Base-by-base conservation (phyloP, 2,113 vertebrate genomes). In the Girardinichthys multiradiatus region DNA sequence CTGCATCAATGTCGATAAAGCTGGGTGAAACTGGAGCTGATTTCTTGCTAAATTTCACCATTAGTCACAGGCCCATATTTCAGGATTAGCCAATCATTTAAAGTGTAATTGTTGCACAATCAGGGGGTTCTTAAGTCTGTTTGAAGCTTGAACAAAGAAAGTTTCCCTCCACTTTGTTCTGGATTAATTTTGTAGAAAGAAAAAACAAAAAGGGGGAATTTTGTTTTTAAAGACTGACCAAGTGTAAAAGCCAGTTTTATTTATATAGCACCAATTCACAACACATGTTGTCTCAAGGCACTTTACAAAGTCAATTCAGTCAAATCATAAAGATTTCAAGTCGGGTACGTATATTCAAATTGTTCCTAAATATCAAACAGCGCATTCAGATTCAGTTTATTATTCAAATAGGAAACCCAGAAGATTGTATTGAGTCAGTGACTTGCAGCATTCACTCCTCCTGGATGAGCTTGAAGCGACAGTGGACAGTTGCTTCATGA, bases 1-100 rank as follows among this genome's bases (percentile, higher is more conserved):
- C 94, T 92, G 91, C 95, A 93, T 95, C 94, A 89, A 96, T 95
- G 94, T 85, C 91, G 93, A 95, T 94, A 93, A 94, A 94, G 83
- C 88, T 92, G 91, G 82, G 89, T 97, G 98, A 97, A 99, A 99
- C 96, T 86, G 91, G 97, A 99, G 95, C 95, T 96, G 96, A 96
- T 95, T 98, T 98, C 96, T 98, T 98, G 97, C 97, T 98, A 96
- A 98, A 98, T 97, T 98, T 97, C 96, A 86, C 82, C 95, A 97
- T 99, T 98, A 96, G 97, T 98, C 97, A 98, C 95, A 96, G 96
- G 93, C 91, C 92, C 93, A 93, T 80, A 90, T 94, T 94, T 94
- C 92, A 92, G 91, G 91, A 94, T 93, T 94, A 94, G 86, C 83
- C 85, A 81, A 85, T 88, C 87, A 87, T 90, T 76, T 70, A 77